phyloP scores from a whole-genome alignment of 2,888 invertebrate genomes.

The Polymixis flavicincta region DNA sequence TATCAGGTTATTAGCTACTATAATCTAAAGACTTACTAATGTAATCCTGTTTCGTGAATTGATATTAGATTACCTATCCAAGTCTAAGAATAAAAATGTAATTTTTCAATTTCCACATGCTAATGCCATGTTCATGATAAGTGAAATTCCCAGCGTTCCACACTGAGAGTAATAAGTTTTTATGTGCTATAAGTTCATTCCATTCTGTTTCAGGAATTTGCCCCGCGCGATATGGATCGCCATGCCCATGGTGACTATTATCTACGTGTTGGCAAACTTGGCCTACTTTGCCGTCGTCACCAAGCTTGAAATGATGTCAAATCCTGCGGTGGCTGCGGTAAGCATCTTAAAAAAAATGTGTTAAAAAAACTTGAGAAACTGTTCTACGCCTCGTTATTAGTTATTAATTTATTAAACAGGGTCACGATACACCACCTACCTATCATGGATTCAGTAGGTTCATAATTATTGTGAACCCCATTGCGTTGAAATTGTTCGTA shows the following conservation, averaged over 20 bases:
- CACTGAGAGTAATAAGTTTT: slow-evolving; percentile 48
- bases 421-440: too few relatives aligned
- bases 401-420: too few relatives aligned
- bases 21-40: slow-evolving; percentile 13
- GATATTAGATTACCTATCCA: slow-evolving; percentile 8
- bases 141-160: slow-evolving; percentile 25
- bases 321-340: slow-evolving; percentile 97
- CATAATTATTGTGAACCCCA: too few relatives aligned
- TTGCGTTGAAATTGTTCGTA: too few relatives aligned
- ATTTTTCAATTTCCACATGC: neutral
- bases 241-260: slow-evolving; percentile 96
- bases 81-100: neutral
- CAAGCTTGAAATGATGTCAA: slow-evolving; percentile 94
- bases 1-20: neutral
- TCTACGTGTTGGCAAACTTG: slow-evolving; percentile 97
- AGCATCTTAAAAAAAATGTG: too few relatives aligned
- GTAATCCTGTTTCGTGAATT: slow-evolving; percentile 1
- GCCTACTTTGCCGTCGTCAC: slow-evolving; percentile 97
- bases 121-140: neutral
- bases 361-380: too few relatives aligned
- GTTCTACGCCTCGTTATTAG: neutral
- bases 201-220: slow-evolving; percentile 93
- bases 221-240: slow-evolving; percentile 98
- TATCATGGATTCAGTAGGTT: too few relatives aligned
- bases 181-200: slow-evolving; percentile 51